Conservation (phyloP, 2,797 vertebrate genomes). For the Halcyon leucocephala region DNA sequence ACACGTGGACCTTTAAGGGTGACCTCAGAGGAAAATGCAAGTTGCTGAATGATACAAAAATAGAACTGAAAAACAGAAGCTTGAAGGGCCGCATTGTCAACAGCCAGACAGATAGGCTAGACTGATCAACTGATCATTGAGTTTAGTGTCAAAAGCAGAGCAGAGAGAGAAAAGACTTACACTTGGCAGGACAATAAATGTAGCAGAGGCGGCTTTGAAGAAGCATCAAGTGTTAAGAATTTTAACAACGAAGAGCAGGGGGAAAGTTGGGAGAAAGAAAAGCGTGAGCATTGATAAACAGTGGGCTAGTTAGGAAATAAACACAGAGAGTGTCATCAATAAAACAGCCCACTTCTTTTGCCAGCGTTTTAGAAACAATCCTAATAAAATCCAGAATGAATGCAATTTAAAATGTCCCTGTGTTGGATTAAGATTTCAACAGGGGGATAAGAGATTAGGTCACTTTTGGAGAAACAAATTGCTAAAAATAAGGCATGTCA, state of each 20-base stretch:
- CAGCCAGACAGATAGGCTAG: slow-evolving; percentile 74
- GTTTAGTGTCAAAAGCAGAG: slow-evolving; percentile 32
- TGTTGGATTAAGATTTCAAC: neutral
- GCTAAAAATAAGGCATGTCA: neutral
- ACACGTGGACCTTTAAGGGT: slow-evolving; percentile 82
- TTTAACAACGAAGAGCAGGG: neutral
- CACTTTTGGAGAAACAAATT: neutral
- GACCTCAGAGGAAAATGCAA: slow-evolving; percentile 82
- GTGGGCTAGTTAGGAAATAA: neutral
- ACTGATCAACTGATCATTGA: slow-evolving; percentile 69
- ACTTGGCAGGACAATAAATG: neutral
- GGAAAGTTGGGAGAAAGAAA: neutral
- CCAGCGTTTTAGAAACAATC: neutral
- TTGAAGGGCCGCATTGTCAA: slow-evolving; percentile 70
- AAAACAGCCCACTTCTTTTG: neutral
- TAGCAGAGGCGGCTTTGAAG: neutral
- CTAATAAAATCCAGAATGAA: neutral
- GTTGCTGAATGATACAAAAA: slow-evolving; percentile 80
- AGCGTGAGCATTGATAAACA: neutral
- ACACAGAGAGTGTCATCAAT: neutral
- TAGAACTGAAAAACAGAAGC: slow-evolving; percentile 73
- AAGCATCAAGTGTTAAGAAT: neutral
- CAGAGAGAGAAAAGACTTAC: neutral
- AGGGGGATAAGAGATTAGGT: neutral
- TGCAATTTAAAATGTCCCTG: neutral